Percentiles rank a stretch among this genome's conserved stretches.
phyloP scores from a whole-genome alignment of 2,113 vertebrate species.

The Craseonycteris thonglongyai region DNA sequence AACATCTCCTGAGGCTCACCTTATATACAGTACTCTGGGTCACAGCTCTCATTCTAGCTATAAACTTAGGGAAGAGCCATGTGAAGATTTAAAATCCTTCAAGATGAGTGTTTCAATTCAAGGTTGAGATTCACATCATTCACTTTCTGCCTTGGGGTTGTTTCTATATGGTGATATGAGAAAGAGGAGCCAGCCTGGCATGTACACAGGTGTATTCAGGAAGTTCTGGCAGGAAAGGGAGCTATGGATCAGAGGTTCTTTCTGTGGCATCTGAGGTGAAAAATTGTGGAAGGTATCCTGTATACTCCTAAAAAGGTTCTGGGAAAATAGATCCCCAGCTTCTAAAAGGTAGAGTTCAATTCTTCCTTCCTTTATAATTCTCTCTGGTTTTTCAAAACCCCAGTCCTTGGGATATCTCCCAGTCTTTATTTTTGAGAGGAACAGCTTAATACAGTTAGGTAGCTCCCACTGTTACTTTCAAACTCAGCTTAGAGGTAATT shows the following conservation, averaged over 20 bases:
- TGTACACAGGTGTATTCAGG: too few species aligned
- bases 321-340: neutral
- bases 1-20: neutral
- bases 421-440: neutral
- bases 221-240: neutral
- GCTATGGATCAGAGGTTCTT: neutral
- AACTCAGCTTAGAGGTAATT: neutral
- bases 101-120: neutral
- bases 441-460: neutral
- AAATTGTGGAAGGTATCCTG: neutral
- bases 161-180: too few species aligned
- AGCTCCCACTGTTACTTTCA: neutral
- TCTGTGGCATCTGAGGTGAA: neutral
- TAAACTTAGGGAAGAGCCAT: neutral
- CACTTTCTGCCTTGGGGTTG: neutral
- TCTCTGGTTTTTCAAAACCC: neutral
- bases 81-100: neutral
- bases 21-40: neutral
- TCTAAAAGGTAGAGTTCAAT: neutral
- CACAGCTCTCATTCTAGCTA: neutral
- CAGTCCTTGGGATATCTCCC: neutral
- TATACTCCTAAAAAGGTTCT: neutral
- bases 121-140: neutral
- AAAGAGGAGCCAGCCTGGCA: neutral
- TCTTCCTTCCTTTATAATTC: neutral